phyloP scores from a whole-genome alignment of 1,140 invertebrate species.

The Zaprionus inermis region DNA sequence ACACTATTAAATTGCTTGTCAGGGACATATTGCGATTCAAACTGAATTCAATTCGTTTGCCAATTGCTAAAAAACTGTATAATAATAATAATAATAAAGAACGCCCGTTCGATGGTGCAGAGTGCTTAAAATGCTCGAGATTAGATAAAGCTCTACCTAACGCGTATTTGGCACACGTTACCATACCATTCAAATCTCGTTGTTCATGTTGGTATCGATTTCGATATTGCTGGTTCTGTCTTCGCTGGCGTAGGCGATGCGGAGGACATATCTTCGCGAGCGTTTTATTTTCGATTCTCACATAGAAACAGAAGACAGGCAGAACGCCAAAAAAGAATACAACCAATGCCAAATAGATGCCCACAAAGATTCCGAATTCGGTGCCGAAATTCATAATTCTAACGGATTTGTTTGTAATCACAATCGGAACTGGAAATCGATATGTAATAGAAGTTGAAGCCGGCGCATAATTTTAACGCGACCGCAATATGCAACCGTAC shows the following conservation, averaged over 20 bases:
- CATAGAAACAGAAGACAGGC: slow-evolving; percentile 67
- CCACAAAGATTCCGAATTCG: slow-evolving; percentile 43
- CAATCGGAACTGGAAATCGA: slow-evolving; percentile 13
- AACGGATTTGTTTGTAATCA: background rate
- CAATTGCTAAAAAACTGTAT: slow-evolving; percentile 30
- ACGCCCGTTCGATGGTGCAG: slow-evolving; percentile 15
- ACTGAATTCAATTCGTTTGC: slow-evolving; percentile 20
- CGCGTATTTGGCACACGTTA: slow-evolving; percentile 72
- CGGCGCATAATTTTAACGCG: slow-evolving; percentile 41
- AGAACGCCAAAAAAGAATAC: slow-evolving; percentile 61
- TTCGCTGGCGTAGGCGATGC: slow-evolving; percentile 45
- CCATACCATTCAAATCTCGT: slow-evolving; percentile 53
- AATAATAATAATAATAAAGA: slow-evolving; percentile 20
- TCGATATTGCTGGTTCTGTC: slow-evolving; percentile 21
- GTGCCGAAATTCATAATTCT: slow-evolving; percentile 37
- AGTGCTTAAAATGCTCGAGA: slow-evolving; percentile 35
- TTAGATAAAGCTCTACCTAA: slow-evolving; percentile 58
- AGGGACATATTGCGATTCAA: slow-evolving; percentile 58
- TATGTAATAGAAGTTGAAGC: background rate
- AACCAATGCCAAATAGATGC: slow-evolving; percentile 50
- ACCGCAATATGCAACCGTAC: slow-evolving; percentile 38
- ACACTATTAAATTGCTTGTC: slow-evolving; percentile 47
- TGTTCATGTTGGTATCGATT: slow-evolving; percentile 7
- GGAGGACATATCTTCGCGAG: slow-evolving; percentile 65
- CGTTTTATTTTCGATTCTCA: slow-evolving; percentile 64